Conservation (phyloP, 1,140 invertebrate species). For the Cyclargus thomasi region DNA sequence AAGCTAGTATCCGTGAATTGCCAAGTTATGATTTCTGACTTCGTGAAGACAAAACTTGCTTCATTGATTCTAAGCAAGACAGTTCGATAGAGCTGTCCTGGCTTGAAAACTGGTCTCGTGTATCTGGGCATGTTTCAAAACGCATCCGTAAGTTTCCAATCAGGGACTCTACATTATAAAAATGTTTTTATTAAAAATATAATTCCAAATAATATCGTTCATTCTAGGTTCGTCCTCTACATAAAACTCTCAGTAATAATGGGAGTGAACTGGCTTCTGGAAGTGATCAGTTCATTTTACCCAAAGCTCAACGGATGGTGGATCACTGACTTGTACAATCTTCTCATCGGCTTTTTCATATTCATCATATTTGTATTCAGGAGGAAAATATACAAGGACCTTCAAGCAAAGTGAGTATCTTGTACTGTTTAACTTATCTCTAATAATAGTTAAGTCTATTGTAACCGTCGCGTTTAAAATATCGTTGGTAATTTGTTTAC, state of each 20-base stretch:
- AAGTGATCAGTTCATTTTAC: slow-evolving; percentile 35
- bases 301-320: slow-evolving; percentile 33
- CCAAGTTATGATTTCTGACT: too few species aligned
- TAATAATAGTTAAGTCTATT: too few species aligned
- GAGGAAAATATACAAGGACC: slow-evolving; percentile 46
- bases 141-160: too few species aligned
- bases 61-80: too few species aligned
- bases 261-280: slow-evolving; percentile 50
- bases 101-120: too few species aligned
- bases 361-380: slow-evolving; percentile 68
- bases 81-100: too few species aligned
- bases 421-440: background rate
- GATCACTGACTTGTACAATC: slow-evolving; percentile 43
- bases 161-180: too few species aligned
- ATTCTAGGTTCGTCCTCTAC: slow-evolving; percentile 44
- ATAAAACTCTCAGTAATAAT: slow-evolving; percentile 51
- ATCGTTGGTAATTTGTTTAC: too few species aligned
- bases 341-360: slow-evolving; percentile 52
- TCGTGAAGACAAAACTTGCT: too few species aligned
- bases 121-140: too few species aligned
- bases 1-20: too few species aligned
- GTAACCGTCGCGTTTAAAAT: too few species aligned
- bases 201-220: background rate
- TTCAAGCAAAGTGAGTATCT: slow-evolving; percentile 26
- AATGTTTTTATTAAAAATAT: background rate